Evolutionary conservation across 2,797 vertebrate species (phyloP), one percentile per base, ranked within the genome.

Genomic region (Aeoliscus strigatus): DNA sequence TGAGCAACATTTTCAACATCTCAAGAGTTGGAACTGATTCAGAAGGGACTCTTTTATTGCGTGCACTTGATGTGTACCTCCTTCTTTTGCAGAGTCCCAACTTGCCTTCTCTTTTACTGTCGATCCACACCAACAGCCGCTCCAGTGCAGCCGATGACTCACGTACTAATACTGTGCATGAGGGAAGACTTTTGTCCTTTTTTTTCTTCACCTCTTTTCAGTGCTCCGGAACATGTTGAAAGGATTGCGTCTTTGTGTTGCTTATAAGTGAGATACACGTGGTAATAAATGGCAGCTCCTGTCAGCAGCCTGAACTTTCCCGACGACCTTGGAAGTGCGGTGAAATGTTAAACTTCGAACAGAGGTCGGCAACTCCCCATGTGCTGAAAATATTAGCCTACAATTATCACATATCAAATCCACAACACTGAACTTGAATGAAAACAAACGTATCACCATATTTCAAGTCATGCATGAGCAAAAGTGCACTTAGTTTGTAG

Each of bases 201-300:
- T 56, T 63, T 42, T 54, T 77, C 67, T 54, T 66, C 77, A 73
- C 69, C 44, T 65, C 54, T 52, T 71, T 76, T 80, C 66, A 74
- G 65, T 17, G 0, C 48, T 42, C 60, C 16, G 43, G 57, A 39
- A 0, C n/a, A 47, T 71, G 83, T 69, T 88, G 85, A 84, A 77
- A 86, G 49, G 76, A 78, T 66, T 58, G 42, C 61, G 49, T 76
- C 60, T 65, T 54, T 63, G 70, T 78, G 29, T 61, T 54, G 60
- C 51, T 52, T 51, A 54, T 52, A 50, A 77, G 57, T 64, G 66
- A 69, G 66, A 73, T 54, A 37, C 58, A 60, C 39, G 15, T 12
- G 8, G 38, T 83, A 80, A 84, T 82, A 81, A 82, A 84, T 73
- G 72, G 66, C 48, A 60, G 9, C 58, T 71, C 59, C 74, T 86